Conservation (phyloP, 2,113 vertebrate genomes). For the Archocentrus centrarchus region DNA sequence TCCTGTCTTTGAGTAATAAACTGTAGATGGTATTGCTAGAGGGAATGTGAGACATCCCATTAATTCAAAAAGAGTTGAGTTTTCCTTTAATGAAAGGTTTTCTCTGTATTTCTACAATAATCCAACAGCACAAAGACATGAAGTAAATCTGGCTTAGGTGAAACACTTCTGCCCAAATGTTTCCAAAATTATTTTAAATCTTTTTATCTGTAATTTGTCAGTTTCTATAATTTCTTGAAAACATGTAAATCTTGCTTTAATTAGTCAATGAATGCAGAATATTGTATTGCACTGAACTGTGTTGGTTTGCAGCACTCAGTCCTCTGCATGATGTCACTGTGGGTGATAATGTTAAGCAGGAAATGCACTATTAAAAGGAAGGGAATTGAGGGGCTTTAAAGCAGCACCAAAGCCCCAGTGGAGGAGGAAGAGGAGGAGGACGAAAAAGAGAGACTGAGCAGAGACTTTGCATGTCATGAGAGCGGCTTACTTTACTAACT, state of each 20-base stretch:
- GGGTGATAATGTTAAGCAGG: slow-evolving; percentile 63
- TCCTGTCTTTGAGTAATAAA: neutral
- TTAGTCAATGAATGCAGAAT: neutral
- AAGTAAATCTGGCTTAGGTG: neutral
- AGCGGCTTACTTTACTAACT: slow-evolving; percentile 51
- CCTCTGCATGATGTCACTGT: slow-evolving; percentile 31
- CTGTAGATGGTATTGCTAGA: neutral
- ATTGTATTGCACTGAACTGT: slow-evolving; percentile 29
- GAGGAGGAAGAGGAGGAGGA: neutral
- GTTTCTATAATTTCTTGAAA: neutral
- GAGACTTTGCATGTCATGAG: slow-evolving; percentile 40
- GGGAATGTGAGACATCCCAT: neutral
- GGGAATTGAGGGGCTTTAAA: slow-evolving; percentile 35
- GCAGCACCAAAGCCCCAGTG: slow-evolving; percentile 29
- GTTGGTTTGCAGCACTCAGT: neutral
- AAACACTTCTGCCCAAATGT: neutral
- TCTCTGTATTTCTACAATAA: neutral
- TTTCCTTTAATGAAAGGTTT: neutral
- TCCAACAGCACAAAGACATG: neutral
- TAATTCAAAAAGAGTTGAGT: neutral
- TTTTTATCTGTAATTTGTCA: neutral
- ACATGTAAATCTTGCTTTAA: slow-evolving; percentile 2
- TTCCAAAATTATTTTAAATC: neutral
- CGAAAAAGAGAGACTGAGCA: neutral
- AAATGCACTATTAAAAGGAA: slow-evolving; percentile 66